Evolutionary conservation across 2,888 invertebrate genomes (phyloP), one percentile per base, ranked within the genome.

Genomic region (Megastigmus dorsalis): DNA sequence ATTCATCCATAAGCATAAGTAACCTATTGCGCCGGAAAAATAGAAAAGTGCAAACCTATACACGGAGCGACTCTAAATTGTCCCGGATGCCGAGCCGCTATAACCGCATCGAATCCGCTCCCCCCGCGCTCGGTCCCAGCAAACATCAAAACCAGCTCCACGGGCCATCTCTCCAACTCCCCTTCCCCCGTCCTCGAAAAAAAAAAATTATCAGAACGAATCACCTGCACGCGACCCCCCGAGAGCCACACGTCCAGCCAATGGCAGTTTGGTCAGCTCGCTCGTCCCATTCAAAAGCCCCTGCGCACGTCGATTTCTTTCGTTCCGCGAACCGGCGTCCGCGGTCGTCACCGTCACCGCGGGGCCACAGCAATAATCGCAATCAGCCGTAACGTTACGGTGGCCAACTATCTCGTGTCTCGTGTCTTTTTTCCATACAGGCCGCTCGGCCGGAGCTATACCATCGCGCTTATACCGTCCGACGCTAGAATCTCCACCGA

Each of bases 341-440:
- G 52, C 43, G 28, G 36, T 70, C 54, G 69, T n/a, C n/a, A n/a
- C 28, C 13, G 45, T 45, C 33, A 28, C 7, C n/a, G n/a, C n/a
- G n/a, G n/a, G 13, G 62, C 57, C 43, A 41, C 66, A 71, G 62
- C 71, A 74, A 54, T 70, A 62, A 71, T 71, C 60, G 70, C 67
- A 65, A 71, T 71, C 65, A 57, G 18, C 71, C 71, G 71, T 71
- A 23, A 57, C 65, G 38, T 30, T 50, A 41, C 57, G 45, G 30
- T 23, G 48, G 41, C 15, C 43, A n/a, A n/a, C n/a, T n/a, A n/a
- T n/a, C n/a, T n/a, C n/a, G n/a, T 48, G 3, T 13, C 54, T 54
- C 33, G 33, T 48, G 23, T 48, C 43, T 45, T 33, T 55, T 55
- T 43, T 33, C n/a, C n/a, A n/a, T 28, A 41, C 20, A 20, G 52